Evolutionary conservation across 1,140 invertebrate species (phyloP).

Genomic region (Prorops nasuta): DNA sequence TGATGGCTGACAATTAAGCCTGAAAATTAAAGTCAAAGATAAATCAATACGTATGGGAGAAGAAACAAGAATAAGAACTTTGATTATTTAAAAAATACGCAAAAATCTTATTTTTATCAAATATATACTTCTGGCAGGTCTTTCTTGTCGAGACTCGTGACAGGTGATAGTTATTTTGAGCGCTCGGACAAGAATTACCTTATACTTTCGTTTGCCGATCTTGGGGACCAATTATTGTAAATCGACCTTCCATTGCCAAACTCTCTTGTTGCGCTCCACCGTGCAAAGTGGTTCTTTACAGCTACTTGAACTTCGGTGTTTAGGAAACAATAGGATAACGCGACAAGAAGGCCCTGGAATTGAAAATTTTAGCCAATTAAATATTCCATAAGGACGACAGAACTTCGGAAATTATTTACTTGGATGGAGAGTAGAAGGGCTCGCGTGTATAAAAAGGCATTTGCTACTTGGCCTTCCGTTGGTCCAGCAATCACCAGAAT

Average conservation of each 20-base stretch:
- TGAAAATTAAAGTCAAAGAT: no score
- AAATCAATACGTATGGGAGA: no score
- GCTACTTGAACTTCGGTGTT: slow-evolving; percentile 89
- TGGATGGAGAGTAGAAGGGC: slow-evolving; percentile 82
- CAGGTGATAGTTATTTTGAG: no score
- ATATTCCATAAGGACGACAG: slow-evolving; percentile 1
- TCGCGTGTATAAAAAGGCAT: slow-evolving; percentile 67
- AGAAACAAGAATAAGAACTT: no score
- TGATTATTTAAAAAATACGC: no score
- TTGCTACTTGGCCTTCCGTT: slow-evolving; percentile 62
- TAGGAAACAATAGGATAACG: slow-evolving; percentile 87
- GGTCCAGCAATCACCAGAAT: slow-evolving; percentile 77
- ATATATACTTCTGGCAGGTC: no score
- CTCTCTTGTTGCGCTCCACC: slow-evolving; percentile 71
- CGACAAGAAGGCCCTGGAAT: slow-evolving; percentile 78
- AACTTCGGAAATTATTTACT: slow-evolving; percentile 53
- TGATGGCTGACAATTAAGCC: slow-evolving; percentile 65
- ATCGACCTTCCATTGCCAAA: slow-evolving; percentile 63
- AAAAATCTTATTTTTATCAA: no score
- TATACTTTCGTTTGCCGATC: slow-evolving; percentile 78
- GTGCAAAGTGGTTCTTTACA: slow-evolving; percentile 74
- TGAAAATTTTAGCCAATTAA: no score
- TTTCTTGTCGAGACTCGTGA: no score
- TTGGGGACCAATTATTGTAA: slow-evolving; percentile 75
- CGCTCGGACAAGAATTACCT: no score